Conservation (phyloP, 1,140 invertebrate genomes). For the Chrysopa pallens region DNA sequence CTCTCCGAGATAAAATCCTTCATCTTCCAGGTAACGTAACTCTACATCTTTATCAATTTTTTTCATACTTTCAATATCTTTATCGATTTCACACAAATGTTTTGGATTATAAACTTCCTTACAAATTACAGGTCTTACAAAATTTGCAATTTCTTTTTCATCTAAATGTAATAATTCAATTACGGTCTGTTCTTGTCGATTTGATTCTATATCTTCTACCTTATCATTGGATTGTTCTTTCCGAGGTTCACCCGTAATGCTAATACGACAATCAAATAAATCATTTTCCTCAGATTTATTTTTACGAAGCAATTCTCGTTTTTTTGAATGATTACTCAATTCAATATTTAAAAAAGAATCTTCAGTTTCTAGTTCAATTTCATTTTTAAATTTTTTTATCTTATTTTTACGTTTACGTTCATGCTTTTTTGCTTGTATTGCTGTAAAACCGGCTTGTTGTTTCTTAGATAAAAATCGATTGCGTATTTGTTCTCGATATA, state of each 20-base stretch:
- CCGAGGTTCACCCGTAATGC: no score
- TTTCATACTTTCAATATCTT: background rate
- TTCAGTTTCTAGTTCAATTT: background rate
- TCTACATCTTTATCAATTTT: constrained; percentile 1
- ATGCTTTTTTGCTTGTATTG: background rate
- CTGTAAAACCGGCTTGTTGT: constrained; percentile 1
- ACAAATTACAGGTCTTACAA: background rate
- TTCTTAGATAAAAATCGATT: constrained; percentile 1
- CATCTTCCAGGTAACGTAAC: constrained; percentile 8
- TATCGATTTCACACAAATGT: background rate
- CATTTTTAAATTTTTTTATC: background rate
- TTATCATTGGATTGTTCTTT: no score
- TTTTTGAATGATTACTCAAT: background rate
- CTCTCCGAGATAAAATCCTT: constrained; percentile 7
- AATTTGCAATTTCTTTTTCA: background rate
- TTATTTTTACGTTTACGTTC: background rate
- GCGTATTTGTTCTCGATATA: background rate
- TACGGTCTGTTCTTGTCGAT: background rate
- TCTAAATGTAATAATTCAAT: background rate
- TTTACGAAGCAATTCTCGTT: background rate
- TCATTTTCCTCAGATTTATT: background rate
- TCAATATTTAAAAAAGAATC: background rate
- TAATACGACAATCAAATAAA: background rate
- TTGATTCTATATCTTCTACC: no score
- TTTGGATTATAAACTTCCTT: background rate